phyloP scores from a whole-genome alignment of 1,140 invertebrate genomes.

The Drosophila tropicalis region DNA sequence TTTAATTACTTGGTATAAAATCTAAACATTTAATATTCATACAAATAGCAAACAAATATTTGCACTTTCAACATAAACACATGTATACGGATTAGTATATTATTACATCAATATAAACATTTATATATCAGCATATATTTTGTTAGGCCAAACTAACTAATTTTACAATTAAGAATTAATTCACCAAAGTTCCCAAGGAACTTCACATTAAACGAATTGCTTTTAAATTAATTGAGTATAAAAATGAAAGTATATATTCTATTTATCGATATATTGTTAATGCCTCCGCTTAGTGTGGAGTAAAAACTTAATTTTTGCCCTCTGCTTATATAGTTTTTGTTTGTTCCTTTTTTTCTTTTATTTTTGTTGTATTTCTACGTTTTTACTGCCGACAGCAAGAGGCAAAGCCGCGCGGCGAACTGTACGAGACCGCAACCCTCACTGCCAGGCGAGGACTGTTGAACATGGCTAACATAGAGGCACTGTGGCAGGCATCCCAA shows the following conservation, averaged over 20 bases:
- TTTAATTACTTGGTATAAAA: constrained; percentile 15
- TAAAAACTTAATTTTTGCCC: constrained; percentile 12
- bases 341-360: constrained; percentile 17
- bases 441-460: constrained; percentile 44
- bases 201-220: constrained; percentile 4
- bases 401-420: constrained; percentile 63
- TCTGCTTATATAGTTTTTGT: constrained; percentile 15
- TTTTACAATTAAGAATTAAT: constrained; percentile 43
- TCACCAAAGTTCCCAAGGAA: constrained; percentile 39
- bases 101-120: constrained; percentile 20
- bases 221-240: constrained; percentile 42
- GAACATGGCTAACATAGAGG: constrained; percentile 12
- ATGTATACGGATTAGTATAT: too few species aligned
- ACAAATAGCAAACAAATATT: constrained; percentile 63
- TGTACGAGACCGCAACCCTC: constrained; percentile 73
- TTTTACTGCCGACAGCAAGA: constrained; percentile 20
- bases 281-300: constrained; percentile 11
- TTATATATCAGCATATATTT: constrained; percentile 42
- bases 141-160: constrained; percentile 65
- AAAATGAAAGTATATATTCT: neutral
- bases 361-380: constrained; percentile 8
- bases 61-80: constrained; percentile 33
- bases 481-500: constrained; percentile 12
- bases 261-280: neutral
- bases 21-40: constrained; percentile 37